These are phyloP conservation scores for Heliconius ismenius DNA, from an alignment of 2,888 invertebrate species.

Conservation along the genomic window DNA sequence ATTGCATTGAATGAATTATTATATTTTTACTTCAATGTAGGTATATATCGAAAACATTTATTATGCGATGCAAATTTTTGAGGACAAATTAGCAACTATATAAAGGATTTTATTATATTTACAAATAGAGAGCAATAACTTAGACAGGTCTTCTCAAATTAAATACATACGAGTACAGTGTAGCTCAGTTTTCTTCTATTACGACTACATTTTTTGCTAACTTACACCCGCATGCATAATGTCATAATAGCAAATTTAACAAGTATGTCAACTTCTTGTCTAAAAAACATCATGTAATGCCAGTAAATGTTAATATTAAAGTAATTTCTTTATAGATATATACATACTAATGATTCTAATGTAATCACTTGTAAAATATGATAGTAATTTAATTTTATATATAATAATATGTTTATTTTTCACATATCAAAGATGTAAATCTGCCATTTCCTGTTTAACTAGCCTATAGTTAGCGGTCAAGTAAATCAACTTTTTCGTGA, in stretches of 20 bases:
- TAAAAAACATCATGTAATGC: neutral
- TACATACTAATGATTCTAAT: neutral
- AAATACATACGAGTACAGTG: neutral
- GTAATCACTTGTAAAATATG: neutral
- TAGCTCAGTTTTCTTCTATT: neutral
- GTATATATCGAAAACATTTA: neutral
- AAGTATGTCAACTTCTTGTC: neutral
- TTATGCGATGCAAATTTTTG: neutral
- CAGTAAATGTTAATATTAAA: neutral
- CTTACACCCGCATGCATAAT: neutral
- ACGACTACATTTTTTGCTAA: neutral
- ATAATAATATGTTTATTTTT: conserved; percentile 25
- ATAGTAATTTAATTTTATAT: conserved; percentile 2
- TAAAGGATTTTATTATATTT: neutral
- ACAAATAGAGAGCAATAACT: neutral
- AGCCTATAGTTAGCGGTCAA: conserved; percentile 62
- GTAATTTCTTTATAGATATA: neutral
- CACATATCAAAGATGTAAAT: conserved; percentile 41
- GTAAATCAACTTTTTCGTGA: conserved; percentile 75
- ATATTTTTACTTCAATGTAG: neutral
- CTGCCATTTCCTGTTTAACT: conserved; percentile 59
- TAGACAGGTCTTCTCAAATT: neutral
- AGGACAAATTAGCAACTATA: no score
- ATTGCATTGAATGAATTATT: neutral
- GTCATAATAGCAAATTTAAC: neutral